phyloP scores from a whole-genome alignment of 1,140 invertebrate species.

The Drosophila varians region DNA sequence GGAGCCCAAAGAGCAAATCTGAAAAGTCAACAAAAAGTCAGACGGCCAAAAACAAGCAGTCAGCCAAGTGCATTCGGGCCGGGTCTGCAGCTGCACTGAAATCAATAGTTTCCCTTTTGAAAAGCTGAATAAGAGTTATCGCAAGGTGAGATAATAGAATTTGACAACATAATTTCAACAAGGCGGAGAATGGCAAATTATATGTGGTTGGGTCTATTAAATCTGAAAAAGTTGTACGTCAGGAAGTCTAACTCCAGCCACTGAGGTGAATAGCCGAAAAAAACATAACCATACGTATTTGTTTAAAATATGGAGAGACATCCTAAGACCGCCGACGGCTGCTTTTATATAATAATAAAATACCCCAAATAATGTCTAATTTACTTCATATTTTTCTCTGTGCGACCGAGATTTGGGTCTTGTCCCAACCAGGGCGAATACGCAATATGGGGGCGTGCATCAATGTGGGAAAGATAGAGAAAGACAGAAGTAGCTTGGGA shows the following conservation, averaged over 20 bases:
- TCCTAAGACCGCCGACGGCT: not conserved
- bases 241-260: not conserved
- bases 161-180: not conserved
- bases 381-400: constrained; percentile 12
- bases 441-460: constrained; percentile 49
- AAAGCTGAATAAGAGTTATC: not conserved
- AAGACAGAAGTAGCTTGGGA: not conserved
- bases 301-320: not conserved
- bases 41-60: constrained; percentile 13
- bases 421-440: constrained; percentile 26
- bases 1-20: constrained; percentile 58
- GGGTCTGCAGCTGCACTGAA: constrained; percentile 40
- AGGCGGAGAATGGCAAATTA: not conserved
- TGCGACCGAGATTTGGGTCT: constrained; percentile 15
- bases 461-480: constrained; percentile 36
- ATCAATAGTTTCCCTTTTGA: constrained; percentile 3
- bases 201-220: not conserved
- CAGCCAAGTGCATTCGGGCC: constrained; percentile 66
- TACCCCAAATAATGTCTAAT: constrained; percentile 8
- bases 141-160: not conserved
- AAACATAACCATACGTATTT: not conserved
- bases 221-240: not conserved
- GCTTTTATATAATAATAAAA: not conserved
- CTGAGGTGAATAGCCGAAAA: not conserved
- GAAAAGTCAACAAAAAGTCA: constrained; percentile 75